phyloP scores from a whole-genome alignment of 2,113 vertebrate species.

The Macheiramphus alcinus region DNA sequence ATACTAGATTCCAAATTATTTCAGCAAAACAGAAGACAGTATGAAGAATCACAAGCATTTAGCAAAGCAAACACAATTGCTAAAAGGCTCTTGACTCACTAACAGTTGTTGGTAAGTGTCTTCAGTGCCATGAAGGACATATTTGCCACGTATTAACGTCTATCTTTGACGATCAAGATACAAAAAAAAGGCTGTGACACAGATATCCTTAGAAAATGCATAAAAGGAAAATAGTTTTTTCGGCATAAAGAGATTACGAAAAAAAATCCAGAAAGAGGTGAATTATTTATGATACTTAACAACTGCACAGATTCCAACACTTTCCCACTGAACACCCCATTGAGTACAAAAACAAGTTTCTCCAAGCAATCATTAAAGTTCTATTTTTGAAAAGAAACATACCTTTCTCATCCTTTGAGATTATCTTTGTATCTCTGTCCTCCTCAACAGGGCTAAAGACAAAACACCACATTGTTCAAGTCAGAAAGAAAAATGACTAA shows the following conservation, averaged over 20 bases:
- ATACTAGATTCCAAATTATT: not conserved
- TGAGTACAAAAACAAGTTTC: not conserved
- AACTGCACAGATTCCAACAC: not conserved
- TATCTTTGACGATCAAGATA: not conserved
- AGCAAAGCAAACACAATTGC: not conserved
- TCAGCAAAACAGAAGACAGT: not conserved
- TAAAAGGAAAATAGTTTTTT: not conserved
- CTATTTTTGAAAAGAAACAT: not conserved
- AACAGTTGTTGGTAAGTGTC: not conserved
- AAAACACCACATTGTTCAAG: constrained; percentile 71
- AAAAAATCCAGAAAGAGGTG: not conserved
- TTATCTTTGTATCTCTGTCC: constrained; percentile 81
- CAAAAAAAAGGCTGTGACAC: not conserved
- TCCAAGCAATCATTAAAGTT: not conserved
- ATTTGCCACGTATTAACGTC: not conserved
- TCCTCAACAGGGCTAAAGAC: constrained; percentile 83
- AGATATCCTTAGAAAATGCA: not conserved
- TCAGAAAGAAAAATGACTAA: not conserved
- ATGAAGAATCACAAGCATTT: not conserved
- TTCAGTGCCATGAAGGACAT: not conserved
- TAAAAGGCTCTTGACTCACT: not conserved
- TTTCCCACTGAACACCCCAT: not conserved
- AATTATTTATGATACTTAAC: not conserved
- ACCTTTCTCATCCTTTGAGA: constrained; percentile 94
- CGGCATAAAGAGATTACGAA: not conserved